Conservation (phyloP, 2,888 invertebrate genomes). For the Acrocera orbiculus region DNA sequence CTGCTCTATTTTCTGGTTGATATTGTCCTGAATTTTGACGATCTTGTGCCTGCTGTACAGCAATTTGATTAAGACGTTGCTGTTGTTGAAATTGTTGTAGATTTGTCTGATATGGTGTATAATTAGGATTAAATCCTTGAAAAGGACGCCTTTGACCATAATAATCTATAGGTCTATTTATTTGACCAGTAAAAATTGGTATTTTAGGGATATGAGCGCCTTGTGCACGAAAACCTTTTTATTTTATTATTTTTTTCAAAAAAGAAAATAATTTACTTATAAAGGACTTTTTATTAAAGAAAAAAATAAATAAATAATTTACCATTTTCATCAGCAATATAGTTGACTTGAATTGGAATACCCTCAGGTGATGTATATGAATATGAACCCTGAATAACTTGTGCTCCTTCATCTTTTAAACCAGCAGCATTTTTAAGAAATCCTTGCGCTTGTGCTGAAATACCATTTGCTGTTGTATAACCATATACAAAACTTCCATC, state of each 20-base stretch:
- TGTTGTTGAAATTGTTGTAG: conserved; percentile 20
- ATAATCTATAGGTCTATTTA: too few species aligned
- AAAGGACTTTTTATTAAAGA: neutral
- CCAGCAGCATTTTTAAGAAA: conserved; percentile 51
- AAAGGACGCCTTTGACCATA: too few species aligned
- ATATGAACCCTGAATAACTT: conserved; percentile 60
- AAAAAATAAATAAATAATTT: conserved; percentile 1
- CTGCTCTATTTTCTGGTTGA: conserved; percentile 16
- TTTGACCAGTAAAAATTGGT: too few species aligned
- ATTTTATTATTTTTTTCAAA: neutral
- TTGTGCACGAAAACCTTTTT: conserved; percentile 27
- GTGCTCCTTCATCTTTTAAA: conserved; percentile 45
- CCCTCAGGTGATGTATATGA: conserved; percentile 59
- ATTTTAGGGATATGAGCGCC: conserved; percentile 29
- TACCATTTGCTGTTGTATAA: conserved; percentile 59
- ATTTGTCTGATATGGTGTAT: conserved; percentile 27
- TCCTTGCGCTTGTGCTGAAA: conserved; percentile 59
- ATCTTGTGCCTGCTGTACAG: neutral
- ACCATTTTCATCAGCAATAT: conserved; percentile 63
- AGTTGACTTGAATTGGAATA: conserved; percentile 48
- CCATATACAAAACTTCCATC: conserved; percentile 36
- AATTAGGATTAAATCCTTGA: conserved; percentile 15
- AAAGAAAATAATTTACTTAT: neutral
- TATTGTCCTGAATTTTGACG: conserved; percentile 11
- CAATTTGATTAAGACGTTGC: conserved; percentile 18